Base-by-base conservation (phyloP, 2,113 vertebrate species). In the Tichodroma muraria region DNA sequence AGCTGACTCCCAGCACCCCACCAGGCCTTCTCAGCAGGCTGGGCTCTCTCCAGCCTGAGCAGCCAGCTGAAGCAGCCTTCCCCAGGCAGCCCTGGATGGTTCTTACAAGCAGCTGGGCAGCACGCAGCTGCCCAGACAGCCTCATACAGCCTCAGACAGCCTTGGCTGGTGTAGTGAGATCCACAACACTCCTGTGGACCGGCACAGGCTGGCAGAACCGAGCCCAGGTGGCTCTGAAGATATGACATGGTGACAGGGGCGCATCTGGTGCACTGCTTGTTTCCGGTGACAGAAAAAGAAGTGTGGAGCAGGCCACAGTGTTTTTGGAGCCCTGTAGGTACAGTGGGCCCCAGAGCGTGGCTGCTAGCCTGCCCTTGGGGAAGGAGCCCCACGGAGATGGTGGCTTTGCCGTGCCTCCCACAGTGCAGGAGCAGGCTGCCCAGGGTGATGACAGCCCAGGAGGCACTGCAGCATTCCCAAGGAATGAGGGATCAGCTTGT, bases 301-400 rank as follows among this genome's bases (percentile, higher is more conserved):
- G 61, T 1, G 1, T 0, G 0, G 40, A 52, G 63, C 66, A 60
- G 65, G 71, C 40, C 7, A 0, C 3, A 0, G 73, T 16, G 30
- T 2, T 42, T 63, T 22, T 9, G 44, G 44, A 60, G 66, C 47
- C 49, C 69, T 15, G n/a, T 1, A 19, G 21, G 50, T 40, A 37
- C 0, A 10, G 49, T 0, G 1, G 4, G 6, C 37, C 38, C 68
- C 11, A 1, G 4, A 78, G 47, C 0, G 0, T 2, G 50, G 57
- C 81, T 66, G 65, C 76, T 2, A 12, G 23, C 2, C 1, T 38
- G 30, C 9, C 70, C 54, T 1, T 0, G 5, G 49, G 71, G 28
- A 52, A 23, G 31, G 40, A 71, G 45, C 64, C 54, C 60, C 1
- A 0, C 0, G 1, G 42, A 40, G n/a, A 8, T 2, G 69, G 60